A percentile compares a stretch with the other conserved stretches of the same genome.
Conservation (phyloP, 2,113 vertebrate species). For the Scomber japonicus region DNA sequence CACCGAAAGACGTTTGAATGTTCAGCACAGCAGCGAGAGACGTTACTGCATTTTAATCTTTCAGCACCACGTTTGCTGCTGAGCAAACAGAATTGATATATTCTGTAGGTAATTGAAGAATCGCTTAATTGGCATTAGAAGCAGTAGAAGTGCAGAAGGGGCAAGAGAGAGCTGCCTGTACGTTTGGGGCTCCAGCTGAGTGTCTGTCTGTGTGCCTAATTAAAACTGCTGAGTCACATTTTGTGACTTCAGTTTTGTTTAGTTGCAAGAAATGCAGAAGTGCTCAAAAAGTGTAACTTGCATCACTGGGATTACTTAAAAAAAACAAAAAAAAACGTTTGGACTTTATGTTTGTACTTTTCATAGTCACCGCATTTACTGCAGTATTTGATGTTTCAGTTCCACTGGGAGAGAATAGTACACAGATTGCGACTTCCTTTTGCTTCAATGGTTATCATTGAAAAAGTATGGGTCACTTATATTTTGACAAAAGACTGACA, state of each 20-base stretch:
- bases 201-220: conserved; percentile 50
- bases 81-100: conserved; percentile 48
- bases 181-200: conserved; percentile 50
- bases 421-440: too few relatives aligned
- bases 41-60: too few relatives aligned
- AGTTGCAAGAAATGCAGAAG: conserved; percentile 31
- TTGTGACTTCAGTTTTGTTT: conserved; percentile 23
- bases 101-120: conserved; percentile 39
- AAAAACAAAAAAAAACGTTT: too few relatives aligned
- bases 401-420: too few relatives aligned
- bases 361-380: neutral
- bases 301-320: neutral
- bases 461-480: too few relatives aligned
- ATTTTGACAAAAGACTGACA: too few relatives aligned
- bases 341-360: neutral
- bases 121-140: conserved; percentile 59
- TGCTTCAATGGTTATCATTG: too few relatives aligned
- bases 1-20: conserved; percentile 10
- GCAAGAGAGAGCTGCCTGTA: conserved; percentile 26
- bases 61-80: conserved; percentile 22
- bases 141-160: conserved; percentile 43
- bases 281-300: neutral
- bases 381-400: too few relatives aligned
- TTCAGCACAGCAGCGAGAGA: conserved; percentile 2
- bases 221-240: conserved; percentile 64